These are phyloP conservation scores for Selenia dentaria DNA, from an alignment of 2,888 invertebrate genomes.

Conservation along the genomic window DNA sequence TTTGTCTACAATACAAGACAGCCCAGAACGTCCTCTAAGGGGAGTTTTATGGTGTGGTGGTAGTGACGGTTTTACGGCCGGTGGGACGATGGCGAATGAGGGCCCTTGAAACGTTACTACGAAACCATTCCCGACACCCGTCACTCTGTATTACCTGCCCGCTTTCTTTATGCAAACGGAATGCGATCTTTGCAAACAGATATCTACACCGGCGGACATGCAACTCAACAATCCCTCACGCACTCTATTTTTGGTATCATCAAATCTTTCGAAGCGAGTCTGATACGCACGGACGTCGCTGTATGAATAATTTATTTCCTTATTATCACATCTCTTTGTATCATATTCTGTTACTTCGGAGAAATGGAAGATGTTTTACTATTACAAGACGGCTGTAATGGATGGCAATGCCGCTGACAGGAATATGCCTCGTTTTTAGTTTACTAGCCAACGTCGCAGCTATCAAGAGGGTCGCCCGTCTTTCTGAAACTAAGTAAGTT, in stretches of 20 bases:
- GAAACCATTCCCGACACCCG: constrained; percentile 51
- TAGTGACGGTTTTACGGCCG: constrained; percentile 69
- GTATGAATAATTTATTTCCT: constrained; percentile 68
- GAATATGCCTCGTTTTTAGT: constrained; percentile 42
- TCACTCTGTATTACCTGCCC: constrained; percentile 47
- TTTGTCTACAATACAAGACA: constrained; percentile 35
- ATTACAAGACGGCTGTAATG: constrained; percentile 38
- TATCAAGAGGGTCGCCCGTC: too few species aligned
- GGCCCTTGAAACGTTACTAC: constrained; percentile 58
- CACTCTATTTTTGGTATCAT: constrained; percentile 52
- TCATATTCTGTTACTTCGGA: constrained; percentile 46
- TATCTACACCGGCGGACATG: constrained; percentile 32
- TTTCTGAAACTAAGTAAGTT: too few species aligned
- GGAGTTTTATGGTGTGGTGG: constrained; percentile 67
- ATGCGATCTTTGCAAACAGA: constrained; percentile 37
- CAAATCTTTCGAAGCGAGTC: constrained; percentile 57
- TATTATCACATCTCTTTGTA: constrained; percentile 57
- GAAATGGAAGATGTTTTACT: constrained; percentile 41
- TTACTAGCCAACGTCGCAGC: constrained; percentile 47
- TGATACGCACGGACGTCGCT: constrained; percentile 49
- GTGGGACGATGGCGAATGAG: constrained; percentile 55
- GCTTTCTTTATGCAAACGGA: constrained; percentile 44
- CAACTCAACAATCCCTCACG: constrained; percentile 38
- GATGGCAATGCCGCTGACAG: constrained; percentile 38
- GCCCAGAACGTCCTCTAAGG: constrained; percentile 52